Base-by-base conservation (phyloP, 2,797 vertebrate species). In the Lepilemur septentrionalis region DNA sequence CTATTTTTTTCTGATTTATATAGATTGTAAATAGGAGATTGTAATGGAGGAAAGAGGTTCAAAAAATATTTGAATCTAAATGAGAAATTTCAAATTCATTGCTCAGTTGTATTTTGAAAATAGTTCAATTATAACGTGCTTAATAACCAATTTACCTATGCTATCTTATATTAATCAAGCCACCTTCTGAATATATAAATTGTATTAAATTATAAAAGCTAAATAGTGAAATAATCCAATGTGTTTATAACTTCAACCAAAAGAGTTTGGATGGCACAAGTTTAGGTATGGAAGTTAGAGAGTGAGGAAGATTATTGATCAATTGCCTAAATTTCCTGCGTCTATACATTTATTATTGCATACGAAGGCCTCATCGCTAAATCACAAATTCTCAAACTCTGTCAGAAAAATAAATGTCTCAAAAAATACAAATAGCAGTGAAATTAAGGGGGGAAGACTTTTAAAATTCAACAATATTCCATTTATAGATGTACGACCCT, bases 321-420 rank as follows among this genome's bases (percentile, higher is more conserved):
- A 30, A 84, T 65, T 43, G 2, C 1, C 6, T n/a, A 18, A 75
- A 3, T 55, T 41, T 17, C 43, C 22, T 4, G 28, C 14, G 23
- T 85, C 84, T 76, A 7, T 46, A 78, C 63, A 25, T 73, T 84
- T 32, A n/a, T n/a, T 88, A 91, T 59, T 94, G 12, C 3, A 13
- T 30, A 38, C 41, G 1, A 52, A 57, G 20, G 7, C 9, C 32
- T 69, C 30, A 43, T 28, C 14, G 10, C 1, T 28, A 84, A 83
- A 22, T 50, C 14, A 69, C 11, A 59, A 17, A 80, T 95, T 79
- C 50, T 83, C 20, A 23, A 72, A 38, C 1, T 46, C 30, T 98
- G 95, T 96, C 14, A 97, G 48, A 95, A 92, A 97, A 97, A 96
- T 95, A 95, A 96, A 89, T 43, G 50, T 94, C 95, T 98, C 96